These are phyloP conservation scores for Aulostomus chinensis DNA, from an alignment of 2,797 vertebrate genomes.

Conservation along the genomic window DNA sequence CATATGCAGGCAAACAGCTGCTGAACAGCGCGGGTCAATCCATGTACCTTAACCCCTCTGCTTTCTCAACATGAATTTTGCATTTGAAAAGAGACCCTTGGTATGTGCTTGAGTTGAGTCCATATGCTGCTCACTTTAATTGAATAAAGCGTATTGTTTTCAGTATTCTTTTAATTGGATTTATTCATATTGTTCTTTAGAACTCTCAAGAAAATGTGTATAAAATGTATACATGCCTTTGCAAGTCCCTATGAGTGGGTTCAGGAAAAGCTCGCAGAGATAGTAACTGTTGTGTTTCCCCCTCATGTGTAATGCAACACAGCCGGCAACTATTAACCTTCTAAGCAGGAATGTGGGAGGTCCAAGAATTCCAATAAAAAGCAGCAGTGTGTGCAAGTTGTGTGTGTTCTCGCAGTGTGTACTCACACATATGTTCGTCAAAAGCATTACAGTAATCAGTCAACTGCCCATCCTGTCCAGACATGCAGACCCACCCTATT, in stretches of 20 bases:
- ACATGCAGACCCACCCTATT: slow-evolving; percentile 34
- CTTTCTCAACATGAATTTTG: slow-evolving; percentile 55
- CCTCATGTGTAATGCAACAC: slow-evolving; percentile 81
- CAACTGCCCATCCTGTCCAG: slow-evolving; percentile 31
- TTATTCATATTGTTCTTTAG: not conserved
- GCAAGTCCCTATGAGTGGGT: slow-evolving; percentile 31
- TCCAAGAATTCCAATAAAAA: slow-evolving; percentile 82
- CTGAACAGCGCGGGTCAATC: slow-evolving; percentile 48
- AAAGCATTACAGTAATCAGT: slow-evolving; percentile 55
- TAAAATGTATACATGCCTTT: slow-evolving; percentile 23
- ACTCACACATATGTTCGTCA: slow-evolving; percentile 31
- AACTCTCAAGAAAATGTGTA: slow-evolving; percentile 12
- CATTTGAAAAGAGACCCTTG: slow-evolving; percentile 39
- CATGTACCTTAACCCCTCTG: slow-evolving; percentile 52
- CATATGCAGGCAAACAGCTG: slow-evolving; percentile 62
- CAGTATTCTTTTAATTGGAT: not conserved
- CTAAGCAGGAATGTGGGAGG: slow-evolving; percentile 84
- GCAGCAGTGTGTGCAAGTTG: slow-evolving; percentile 58
- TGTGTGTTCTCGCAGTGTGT: slow-evolving; percentile 31
- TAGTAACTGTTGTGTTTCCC: slow-evolving; percentile 75
- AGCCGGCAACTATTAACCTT: slow-evolving; percentile 85
- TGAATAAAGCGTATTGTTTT: slow-evolving; percentile 15
- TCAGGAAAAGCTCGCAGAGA: slow-evolving; percentile 65
- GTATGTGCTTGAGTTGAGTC: slow-evolving; percentile 4
- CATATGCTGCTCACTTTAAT: slow-evolving; percentile 8